These are phyloP conservation scores for Palythoa grandis DNA, from an alignment of 92 coral and sea anemone genomes.

Conservation along the genomic window DNA sequence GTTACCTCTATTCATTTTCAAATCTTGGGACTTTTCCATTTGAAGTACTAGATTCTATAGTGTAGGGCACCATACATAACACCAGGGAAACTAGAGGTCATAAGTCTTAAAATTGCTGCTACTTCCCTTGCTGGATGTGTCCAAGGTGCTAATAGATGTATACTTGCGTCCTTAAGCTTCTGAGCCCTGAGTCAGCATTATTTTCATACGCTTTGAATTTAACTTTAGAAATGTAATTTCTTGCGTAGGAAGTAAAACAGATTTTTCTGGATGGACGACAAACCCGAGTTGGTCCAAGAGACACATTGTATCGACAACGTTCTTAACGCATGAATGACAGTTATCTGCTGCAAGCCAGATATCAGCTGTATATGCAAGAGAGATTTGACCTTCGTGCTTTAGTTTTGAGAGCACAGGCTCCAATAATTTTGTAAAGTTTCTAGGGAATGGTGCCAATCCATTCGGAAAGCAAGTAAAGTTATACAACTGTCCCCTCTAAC, in stretches of 20 bases:
- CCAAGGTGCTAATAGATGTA: not conserved
- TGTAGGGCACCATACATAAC: not conserved
- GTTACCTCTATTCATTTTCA: too few relatives aligned
- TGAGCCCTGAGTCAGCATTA: too few relatives aligned
- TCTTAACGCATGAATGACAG: not conserved
- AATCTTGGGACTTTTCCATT: constrained; percentile 8
- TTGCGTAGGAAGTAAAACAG: not conserved
- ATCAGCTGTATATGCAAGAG: constrained; percentile 2
- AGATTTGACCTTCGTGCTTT: not conserved
- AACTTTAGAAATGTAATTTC: too few relatives aligned
- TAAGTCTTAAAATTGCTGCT: not conserved
- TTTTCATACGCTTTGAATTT: too few relatives aligned
- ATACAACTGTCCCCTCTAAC: not conserved
- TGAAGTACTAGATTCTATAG: constrained; percentile 50
- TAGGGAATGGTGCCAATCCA: not conserved
- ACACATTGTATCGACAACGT: too few relatives aligned
- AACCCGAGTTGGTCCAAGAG: not conserved
- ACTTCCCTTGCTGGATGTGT: not conserved
- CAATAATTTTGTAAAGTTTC: not conserved
- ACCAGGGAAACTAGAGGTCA: not conserved
- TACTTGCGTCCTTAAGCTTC: too few relatives aligned
- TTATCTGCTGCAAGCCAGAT: not conserved
- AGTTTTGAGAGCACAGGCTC: not conserved
- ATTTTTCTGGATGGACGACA: not conserved
- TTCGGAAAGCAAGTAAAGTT: not conserved